Percentiles rank a stretch among this genome's conserved stretches.
These are phyloP conservation scores for Bombus terrestris DNA, from an alignment of 1,140 invertebrate species.

Conservation along the genomic window DNA sequence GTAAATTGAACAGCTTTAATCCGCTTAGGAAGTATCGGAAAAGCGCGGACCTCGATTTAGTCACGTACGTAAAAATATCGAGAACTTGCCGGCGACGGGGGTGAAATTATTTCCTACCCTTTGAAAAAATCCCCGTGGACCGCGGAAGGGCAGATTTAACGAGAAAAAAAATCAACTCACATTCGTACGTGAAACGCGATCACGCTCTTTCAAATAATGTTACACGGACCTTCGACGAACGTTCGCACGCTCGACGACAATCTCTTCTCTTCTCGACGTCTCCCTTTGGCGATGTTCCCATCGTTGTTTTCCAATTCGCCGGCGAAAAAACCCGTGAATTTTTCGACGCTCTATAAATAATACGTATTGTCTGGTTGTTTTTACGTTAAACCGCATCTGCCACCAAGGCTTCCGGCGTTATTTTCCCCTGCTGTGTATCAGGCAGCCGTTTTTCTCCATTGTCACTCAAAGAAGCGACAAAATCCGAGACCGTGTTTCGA, in stretches of 20 bases:
- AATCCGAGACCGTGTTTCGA: no score
- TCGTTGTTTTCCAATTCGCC: not conserved
- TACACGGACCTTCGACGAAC: no score
- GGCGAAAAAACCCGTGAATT: not conserved
- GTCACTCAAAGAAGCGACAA: no score
- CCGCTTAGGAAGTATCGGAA: constrained; percentile 24
- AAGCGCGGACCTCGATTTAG: constrained; percentile 15
- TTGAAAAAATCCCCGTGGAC: not conserved
- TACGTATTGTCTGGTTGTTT: not conserved
- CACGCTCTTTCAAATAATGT: no score
- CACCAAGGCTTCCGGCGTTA: no score
- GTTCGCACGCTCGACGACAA: not conserved
- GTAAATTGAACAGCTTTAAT: constrained; percentile 22
- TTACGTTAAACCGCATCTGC: not conserved
- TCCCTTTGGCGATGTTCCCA: not conserved
- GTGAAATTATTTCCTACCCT: constrained; percentile 3
- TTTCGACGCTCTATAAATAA: not conserved
- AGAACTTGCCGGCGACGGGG: not conserved
- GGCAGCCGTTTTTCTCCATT: no score
- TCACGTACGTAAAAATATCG: constrained; percentile 28
- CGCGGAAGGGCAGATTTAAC: not conserved
- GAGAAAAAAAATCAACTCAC: not conserved
- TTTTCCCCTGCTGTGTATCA: not conserved
- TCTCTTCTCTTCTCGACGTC: not conserved
- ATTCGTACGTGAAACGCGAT: not conserved